Evolutionary conservation across 2,888 invertebrate genomes (phyloP), one percentile per base, ranked within the genome.

Genomic region (Geophilus truncorum): DNA sequence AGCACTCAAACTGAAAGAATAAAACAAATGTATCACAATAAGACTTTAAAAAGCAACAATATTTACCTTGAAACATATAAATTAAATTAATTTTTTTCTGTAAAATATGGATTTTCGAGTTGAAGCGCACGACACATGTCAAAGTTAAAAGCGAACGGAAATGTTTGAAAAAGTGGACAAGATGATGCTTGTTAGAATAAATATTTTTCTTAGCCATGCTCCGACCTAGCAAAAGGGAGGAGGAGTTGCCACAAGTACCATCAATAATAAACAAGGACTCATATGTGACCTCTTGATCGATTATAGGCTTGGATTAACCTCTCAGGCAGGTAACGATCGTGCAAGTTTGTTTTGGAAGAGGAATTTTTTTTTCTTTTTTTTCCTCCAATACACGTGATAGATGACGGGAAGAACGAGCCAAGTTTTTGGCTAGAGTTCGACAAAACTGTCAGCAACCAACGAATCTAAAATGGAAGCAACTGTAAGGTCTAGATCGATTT

Each of bases 361-460:
- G 15, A 7, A 12, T 40, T 40, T 40, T 40, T 40, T 40, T 45
- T 45, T 45, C 18, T 45, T 40, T 40, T 40, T 12, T 40, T 45
- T 45, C 18, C n/a, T 3, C n/a, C 32, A 36, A 77, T 32, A 32
- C 32, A 34, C 34, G 34, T 77, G 77, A 77, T 77, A 34, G 77
- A 77, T 77, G 77, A 34, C n/a, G 77, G 34, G 77, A 34, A 28
- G 32, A 36, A 77, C 15, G 34, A 36, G 34, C 77, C n/a, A 15
- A 77, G n/a, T 77, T 45, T 32, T 32, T 9, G 28, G 77, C 32
- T 77, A 34, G 32, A 36, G 34, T 77, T 34, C 34, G 77, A 77
- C 77, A 77, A 36, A 77, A 36, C 77, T 77, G 77, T 77, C 77
- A 77, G 34, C 32, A 36, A 18, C 18, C 45, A 45, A 45, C 45